Percentiles rank a stretch among this genome's conserved stretches.
Conservation (phyloP, 2,797 vertebrate genomes). For the Sphenopsis melanotis region DNA sequence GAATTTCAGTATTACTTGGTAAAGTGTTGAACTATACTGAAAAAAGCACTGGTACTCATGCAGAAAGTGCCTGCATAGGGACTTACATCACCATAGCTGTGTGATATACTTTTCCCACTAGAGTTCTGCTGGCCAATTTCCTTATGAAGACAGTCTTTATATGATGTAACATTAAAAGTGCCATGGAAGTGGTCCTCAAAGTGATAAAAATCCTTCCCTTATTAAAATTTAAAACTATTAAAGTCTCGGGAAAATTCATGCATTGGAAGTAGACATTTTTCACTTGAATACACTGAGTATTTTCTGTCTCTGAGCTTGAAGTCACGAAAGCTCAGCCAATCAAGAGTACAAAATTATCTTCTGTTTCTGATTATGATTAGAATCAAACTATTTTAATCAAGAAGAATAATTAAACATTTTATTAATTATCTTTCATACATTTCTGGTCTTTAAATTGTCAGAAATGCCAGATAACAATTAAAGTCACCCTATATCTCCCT, state of each 20-base stretch:
- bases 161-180: neutral
- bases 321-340: neutral
- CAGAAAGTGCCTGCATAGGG: neutral
- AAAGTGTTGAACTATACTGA: neutral
- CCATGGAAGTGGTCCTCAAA: neutral
- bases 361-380: neutral
- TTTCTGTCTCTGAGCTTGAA: neutral
- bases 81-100: neutral
- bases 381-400: neutral
- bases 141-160: neutral
- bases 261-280: neutral
- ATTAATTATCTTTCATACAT: neutral
- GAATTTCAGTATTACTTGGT: neutral
- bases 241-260: neutral
- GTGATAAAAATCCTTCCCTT: neutral
- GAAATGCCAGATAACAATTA: neutral
- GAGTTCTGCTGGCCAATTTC: neutral
- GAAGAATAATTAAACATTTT: neutral
- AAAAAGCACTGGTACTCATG: neutral
- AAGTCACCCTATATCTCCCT: neutral
- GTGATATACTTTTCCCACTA: neutral
- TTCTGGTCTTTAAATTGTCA: neutral
- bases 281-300: neutral
- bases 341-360: neutral
- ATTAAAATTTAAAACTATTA: neutral